Base-by-base conservation (phyloP, 64 coral and sea anemone genomes). In the Hydrozoanthus tunicans region DNA sequence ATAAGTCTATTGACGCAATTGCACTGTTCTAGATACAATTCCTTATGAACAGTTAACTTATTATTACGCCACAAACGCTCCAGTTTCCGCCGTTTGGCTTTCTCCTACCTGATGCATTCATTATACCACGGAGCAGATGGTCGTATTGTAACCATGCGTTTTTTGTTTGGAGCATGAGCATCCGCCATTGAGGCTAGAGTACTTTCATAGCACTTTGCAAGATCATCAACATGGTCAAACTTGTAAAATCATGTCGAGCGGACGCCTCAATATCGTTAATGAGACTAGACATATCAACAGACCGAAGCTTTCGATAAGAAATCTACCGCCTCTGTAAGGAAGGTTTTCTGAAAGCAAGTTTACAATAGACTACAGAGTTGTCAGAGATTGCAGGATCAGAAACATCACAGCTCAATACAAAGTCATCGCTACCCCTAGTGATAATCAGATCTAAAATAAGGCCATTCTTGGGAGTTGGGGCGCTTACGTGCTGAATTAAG, bases 81-180 rank as follows among this genome's bases (percentile, higher is more conserved):
- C 57, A 91, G 67, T 20, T 81, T 91, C 9, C 51, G 57, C 9
- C 64, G 43, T 67, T 91, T 91, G 9, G 61, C 61, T 24, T 91
- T 91, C 64, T 69, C 81, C 53, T 20, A 7, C 23, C 55, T 68
- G 59, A 93, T 86, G 0, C 88, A 4, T 69, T 93, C 73, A 23
- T 7, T 66, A 24, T 93, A 93, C 82, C 91, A 93, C 3, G 91
- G 73, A 4, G 74, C 83, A 79, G 81, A 11, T 70, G 63, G 90
- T 53, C 90, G 27, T 83, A 93, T 52, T 5, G 83, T 93, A 13
- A 93, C 23, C 9, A 70, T 25, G 52, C 82, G 8, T 79, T 66
- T 93, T 53, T 88, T 86, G 25, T 59, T 59, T 68, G 82, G 85
- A 20, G 92, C 64, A 76, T 93, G 73, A 10, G 71, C 57, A 5